These are phyloP conservation scores for Heliconius ismenius DNA, from an alignment of 2,888 invertebrate genomes.

Conservation along the genomic window DNA sequence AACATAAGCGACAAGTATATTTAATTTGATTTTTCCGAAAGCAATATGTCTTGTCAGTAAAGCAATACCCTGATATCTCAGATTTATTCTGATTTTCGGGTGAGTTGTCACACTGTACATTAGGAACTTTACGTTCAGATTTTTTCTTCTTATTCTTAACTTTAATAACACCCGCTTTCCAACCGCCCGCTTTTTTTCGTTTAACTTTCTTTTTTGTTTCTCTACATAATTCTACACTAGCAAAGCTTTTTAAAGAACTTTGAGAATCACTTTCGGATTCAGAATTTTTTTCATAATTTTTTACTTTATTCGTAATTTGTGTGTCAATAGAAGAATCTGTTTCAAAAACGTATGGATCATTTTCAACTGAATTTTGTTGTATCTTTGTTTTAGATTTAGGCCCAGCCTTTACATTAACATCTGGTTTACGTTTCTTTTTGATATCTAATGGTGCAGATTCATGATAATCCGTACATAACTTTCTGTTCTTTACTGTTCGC, in stretches of 20 bases:
- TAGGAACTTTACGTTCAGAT: constrained; percentile 45
- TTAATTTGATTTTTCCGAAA: constrained; percentile 61
- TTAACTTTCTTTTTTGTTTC: constrained; percentile 64
- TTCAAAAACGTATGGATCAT: constrained; percentile 70
- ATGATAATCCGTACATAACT: constrained; percentile 40
- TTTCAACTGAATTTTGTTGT: constrained; percentile 46
- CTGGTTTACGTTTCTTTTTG: constrained; percentile 47
- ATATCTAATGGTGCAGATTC: constrained; percentile 33
- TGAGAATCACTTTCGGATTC: constrained; percentile 66
- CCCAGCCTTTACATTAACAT: constrained; percentile 50
- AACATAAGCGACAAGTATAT: constrained; percentile 84
- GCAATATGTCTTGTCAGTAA: constrained; percentile 72
- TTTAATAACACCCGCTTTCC: constrained; percentile 70
- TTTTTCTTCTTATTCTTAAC: constrained; percentile 66
- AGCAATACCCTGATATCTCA: constrained; percentile 58
- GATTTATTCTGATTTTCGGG: constrained; percentile 26
- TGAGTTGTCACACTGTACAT: constrained; percentile 16
- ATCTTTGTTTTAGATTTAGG: constrained; percentile 65
- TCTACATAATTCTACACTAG: constrained; percentile 57
- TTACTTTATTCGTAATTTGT: constrained; percentile 53
- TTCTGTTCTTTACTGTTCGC: constrained; percentile 57
- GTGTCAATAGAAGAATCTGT: constrained; percentile 62
- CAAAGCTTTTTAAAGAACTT: constrained; percentile 61
- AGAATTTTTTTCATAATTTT: constrained; percentile 50
- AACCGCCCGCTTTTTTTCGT: constrained; percentile 60